Evolutionary conservation across 2,797 vertebrate genomes (phyloP), one percentile per base, ranked within the genome.

Genomic region (Spinibarbus caldwelli): DNA sequence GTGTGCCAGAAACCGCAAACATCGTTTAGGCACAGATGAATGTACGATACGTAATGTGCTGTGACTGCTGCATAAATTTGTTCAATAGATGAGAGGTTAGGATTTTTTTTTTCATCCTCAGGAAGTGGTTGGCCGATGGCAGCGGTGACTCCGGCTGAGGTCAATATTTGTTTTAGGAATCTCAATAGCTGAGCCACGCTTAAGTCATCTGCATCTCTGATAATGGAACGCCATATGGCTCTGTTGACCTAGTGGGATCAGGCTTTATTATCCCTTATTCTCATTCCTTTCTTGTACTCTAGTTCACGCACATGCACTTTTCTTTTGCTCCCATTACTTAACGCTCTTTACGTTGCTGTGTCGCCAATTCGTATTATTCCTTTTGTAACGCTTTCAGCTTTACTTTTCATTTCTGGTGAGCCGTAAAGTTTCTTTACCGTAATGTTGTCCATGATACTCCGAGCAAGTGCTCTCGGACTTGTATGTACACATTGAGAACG

Each of bases 161-260:
- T 96, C 95, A 96, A 96, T 96, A 96, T 96, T 96, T 96, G 95
- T 93, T 95, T 93, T 95, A 94, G 94, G 93, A 96, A 96, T 96
- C 95, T 96, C 95, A 96, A 95, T 95, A 95, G 95, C 95, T 94
- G 93, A 87, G 94, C 85, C 89, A 87, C 87, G 94, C 92, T 92
- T 87, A 93, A 95, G 95, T 96, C 95, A 96, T 96, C 95, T 96
- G 95, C 94, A 94, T 95, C 91, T 94, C 92, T 95, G 94, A 96
- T 96, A 96, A 96, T 96, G 95, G 95, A 94, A 91, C 85, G 87
- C 95, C 96, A 96, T 96, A 96, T 96, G 96, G 94, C 94, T 94
- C 91, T 96, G 94, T 96, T 96, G 95, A 95, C 95, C 94, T 92
- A 95, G 93, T 93, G 93, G 92, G 92, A 92, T 84, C 89, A 92